These are phyloP conservation scores for Dipus sagitta DNA, from an alignment of 2,797 vertebrate genomes.

Conservation along the genomic window DNA sequence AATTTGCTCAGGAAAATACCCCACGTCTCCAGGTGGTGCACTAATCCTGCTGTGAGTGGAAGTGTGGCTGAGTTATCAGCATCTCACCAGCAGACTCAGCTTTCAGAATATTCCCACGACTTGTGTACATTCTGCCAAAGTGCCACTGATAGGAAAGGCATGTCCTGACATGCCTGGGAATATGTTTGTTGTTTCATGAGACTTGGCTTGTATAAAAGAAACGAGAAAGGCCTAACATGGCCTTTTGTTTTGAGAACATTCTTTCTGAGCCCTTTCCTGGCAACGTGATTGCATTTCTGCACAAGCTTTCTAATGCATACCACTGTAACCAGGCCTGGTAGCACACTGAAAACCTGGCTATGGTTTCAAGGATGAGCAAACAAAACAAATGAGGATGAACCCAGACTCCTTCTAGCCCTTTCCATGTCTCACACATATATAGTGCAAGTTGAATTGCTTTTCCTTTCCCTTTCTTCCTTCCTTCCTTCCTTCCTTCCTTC, in stretches of 20 bases:
- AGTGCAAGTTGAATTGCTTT: not conserved
- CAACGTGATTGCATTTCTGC: conserved; percentile 45
- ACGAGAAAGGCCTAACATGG: conserved; percentile 52
- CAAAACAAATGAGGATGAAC: not conserved
- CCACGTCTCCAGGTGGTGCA: not conserved
- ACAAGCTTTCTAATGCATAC: not conserved
- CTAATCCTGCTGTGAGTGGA: conserved; percentile 42
- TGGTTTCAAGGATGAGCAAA: conserved; percentile 24
- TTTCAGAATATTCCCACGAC: conserved; percentile 82
- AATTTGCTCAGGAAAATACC: conserved; percentile 61
- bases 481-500: not conserved
- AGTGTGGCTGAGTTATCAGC: conserved; percentile 56
- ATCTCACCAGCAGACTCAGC: conserved; percentile 72
- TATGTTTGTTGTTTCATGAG: conserved; percentile 65
- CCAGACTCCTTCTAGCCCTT: not conserved
- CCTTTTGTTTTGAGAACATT: conserved; percentile 76
- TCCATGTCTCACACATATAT: not conserved
- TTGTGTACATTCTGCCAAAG: conserved; percentile 79
- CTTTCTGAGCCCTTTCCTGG: conserved; percentile 51
- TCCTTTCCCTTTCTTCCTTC: no score
- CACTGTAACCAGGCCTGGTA: not conserved
- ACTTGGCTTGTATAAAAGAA: conserved; percentile 73
- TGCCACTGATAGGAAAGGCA: conserved; percentile 80
- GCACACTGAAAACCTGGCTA: conserved; percentile 13
- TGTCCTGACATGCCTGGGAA: conserved; percentile 72